phyloP scores from a whole-genome alignment of 1,140 invertebrate genomes.

The Heliconius hermathena region DNA sequence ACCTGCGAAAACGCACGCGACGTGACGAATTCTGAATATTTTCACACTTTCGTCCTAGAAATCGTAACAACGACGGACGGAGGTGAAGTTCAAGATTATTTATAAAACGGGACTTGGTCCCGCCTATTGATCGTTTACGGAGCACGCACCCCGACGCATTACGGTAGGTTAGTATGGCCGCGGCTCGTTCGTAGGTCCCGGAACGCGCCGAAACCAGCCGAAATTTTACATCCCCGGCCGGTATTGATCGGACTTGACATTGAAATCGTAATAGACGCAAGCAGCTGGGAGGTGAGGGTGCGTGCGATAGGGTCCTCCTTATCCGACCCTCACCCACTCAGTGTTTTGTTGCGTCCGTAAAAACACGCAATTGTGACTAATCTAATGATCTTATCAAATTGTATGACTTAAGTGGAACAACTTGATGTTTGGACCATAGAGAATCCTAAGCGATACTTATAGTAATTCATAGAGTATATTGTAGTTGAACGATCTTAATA shows the following conservation, averaged over 20 bases:
- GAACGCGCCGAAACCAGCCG: conserved; percentile 70
- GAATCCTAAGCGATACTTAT: conserved; percentile 28
- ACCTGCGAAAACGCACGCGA: conserved; percentile 34
- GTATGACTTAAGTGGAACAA: neutral
- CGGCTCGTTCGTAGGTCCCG: conserved; percentile 67
- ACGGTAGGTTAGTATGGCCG: conserved; percentile 79
- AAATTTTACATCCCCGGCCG: conserved; percentile 77
- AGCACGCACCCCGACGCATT: conserved; percentile 74
- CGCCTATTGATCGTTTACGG: conserved; percentile 74
- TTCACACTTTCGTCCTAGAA: conserved; percentile 67
- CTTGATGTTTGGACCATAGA: neutral
- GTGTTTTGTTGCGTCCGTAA: conserved; percentile 1
- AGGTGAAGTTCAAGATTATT: conserved; percentile 81
- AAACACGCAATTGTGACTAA: conserved; percentile 11
- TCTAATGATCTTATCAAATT: neutral
- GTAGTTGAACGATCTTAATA: conserved; percentile 45
- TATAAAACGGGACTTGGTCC: conserved; percentile 71
- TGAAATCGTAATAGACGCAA: conserved; percentile 82
- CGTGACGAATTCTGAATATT: conserved; percentile 50
- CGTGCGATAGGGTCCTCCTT: conserved; percentile 52
- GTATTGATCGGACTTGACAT: conserved; percentile 83
- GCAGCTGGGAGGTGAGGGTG: conserved; percentile 77
- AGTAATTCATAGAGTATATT: conserved; percentile 42
- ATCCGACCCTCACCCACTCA: conserved; percentile 51
- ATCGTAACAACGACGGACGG: conserved; percentile 52